Percentiles rank a stretch among this genome's conserved stretches.
Evolutionary conservation across 30 jellyfish, hydroid and myxozoan species (phyloP).

Genomic region (Aurelia sp.): DNA sequence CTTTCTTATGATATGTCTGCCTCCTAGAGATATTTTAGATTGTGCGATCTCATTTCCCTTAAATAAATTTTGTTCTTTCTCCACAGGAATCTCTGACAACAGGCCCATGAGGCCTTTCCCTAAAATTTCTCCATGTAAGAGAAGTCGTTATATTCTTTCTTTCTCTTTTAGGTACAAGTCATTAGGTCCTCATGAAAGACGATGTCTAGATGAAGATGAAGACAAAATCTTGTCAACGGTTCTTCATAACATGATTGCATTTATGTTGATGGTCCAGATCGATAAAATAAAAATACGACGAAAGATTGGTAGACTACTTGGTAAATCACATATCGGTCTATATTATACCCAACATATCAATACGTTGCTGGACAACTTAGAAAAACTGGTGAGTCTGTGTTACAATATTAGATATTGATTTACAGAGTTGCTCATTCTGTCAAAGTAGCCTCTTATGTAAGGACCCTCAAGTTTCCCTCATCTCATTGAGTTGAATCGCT

Average conservation of each 20-base stretch:
- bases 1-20: no score
- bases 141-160: background rate
- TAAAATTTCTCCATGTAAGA: no score
- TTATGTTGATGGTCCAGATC: conserved; percentile 79
- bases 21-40: no score
- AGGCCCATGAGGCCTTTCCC: no score
- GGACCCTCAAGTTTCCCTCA: no score
- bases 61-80: no score
- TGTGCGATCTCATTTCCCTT: no score
- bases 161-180: conserved; percentile 68
- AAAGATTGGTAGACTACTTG: conserved; percentile 81
- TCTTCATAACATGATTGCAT: conserved; percentile 87
- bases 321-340: conserved; percentile 89
- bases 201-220: conserved; percentile 91
- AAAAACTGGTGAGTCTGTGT: conserved; percentile 63
- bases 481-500: no score
- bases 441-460: no score
- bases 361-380: conserved; percentile 70
- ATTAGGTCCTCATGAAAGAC: conserved; percentile 66
- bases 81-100: no score
- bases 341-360: conserved; percentile 73
- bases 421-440: no score
- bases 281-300: conserved; percentile 66
- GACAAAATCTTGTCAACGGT: conserved; percentile 71
- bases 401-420: background rate